Conservation (phyloP, 2,888 invertebrate species). For the Caenorhabditis imperialis region DNA sequence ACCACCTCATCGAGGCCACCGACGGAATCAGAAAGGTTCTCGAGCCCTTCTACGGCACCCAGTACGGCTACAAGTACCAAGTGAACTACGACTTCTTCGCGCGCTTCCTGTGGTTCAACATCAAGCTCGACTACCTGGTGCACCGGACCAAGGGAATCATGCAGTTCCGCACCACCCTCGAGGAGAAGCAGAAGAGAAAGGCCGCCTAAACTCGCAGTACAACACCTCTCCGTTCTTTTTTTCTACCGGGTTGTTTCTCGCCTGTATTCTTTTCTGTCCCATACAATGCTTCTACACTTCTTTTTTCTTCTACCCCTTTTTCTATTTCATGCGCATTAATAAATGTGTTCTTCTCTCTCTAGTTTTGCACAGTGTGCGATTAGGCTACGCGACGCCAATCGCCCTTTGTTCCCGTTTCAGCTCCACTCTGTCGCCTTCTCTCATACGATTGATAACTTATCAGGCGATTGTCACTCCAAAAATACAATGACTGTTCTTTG, state of each 20-base stretch:
- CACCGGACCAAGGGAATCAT: constrained; percentile 72
- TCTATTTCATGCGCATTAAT: not conserved
- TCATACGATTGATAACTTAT: constrained; percentile 35
- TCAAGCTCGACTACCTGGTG: constrained; percentile 71
- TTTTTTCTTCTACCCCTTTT: constrained; percentile 1
- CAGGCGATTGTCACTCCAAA: constrained; percentile 8
- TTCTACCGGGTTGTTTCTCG: constrained; percentile 34
- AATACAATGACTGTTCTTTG: constrained; percentile 28
- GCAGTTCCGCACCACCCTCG: constrained; percentile 58
- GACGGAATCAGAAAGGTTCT: constrained; percentile 63
- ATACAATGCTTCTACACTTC: constrained; percentile 1
- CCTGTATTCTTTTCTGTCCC: constrained; percentile 10
- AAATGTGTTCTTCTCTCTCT: too few relatives aligned
- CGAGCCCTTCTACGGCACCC: constrained; percentile 62
- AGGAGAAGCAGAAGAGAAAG: constrained; percentile 46
- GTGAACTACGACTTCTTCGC: constrained; percentile 68
- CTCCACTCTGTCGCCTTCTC: constrained; percentile 9
- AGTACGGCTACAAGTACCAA: constrained; percentile 66
- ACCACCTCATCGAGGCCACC: constrained; percentile 74
- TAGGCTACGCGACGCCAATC: constrained; percentile 9
- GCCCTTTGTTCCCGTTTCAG: constrained; percentile 22
- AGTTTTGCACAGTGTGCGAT: too few relatives aligned
- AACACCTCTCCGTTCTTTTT: constrained; percentile 13
- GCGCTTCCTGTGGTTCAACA: constrained; percentile 70
- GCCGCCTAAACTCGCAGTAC: constrained; percentile 19